A percentile compares a stretch with the other conserved stretches of the same genome.
phyloP scores from a whole-genome alignment of 2,888 invertebrate genomes.

The Platerodrilus igneus region DNA sequence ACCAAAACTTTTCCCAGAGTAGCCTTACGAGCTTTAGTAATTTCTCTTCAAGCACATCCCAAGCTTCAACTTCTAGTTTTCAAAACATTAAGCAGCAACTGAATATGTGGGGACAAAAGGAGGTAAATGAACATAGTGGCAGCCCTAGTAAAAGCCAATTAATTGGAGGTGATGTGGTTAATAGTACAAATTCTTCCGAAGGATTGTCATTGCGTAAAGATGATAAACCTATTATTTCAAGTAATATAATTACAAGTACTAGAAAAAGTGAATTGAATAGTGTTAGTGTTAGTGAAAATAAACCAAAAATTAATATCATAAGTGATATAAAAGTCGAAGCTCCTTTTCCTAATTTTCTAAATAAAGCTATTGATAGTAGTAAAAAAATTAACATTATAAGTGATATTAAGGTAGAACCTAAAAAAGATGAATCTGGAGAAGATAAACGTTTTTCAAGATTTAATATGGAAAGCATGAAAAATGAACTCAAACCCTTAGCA shows the following conservation, averaged over 20 bases:
- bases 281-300: conserved; percentile 38
- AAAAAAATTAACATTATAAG: conserved; percentile 46
- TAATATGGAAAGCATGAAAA: conserved; percentile 20
- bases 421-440: conserved; percentile 48
- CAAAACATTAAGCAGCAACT: conserved; percentile 14
- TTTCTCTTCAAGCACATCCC: too few relatives aligned
- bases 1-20: too few relatives aligned
- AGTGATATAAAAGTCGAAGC: conserved; percentile 46
- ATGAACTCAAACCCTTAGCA: conserved; percentile 18
- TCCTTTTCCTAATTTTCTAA: conserved; percentile 30
- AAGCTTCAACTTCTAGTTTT: too few relatives aligned
- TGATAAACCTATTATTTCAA: conserved; percentile 25
- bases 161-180: conserved; percentile 27
- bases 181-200: conserved; percentile 17
- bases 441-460: conserved; percentile 48
- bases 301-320: conserved; percentile 47
- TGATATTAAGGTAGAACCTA: conserved; percentile 45
- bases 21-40: too few relatives aligned
- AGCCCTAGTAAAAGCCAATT: conserved; percentile 39
- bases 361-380: conserved; percentile 26
- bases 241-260: conserved; percentile 27
- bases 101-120: conserved; percentile 14
- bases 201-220: too few relatives aligned
- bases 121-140: conserved; percentile 11
- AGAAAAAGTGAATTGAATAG: conserved; percentile 38